Evolutionary conservation across 2,888 invertebrate genomes (phyloP).

Genomic region (Herminia tarsipennalis): DNA sequence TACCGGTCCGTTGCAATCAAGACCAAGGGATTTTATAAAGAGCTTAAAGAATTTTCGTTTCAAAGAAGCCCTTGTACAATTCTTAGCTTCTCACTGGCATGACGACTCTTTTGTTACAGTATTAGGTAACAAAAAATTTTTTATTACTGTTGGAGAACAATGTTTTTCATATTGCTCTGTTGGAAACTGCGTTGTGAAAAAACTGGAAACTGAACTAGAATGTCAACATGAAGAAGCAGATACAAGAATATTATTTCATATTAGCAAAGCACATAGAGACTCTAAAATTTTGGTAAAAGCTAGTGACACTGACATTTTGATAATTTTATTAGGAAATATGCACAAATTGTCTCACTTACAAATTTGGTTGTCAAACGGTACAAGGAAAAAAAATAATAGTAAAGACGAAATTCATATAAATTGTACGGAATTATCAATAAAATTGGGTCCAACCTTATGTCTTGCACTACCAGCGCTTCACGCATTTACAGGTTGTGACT

Average conservation of each 20-base stretch:
- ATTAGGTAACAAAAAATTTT: slow-evolving; percentile 25
- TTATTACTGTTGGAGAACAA: slow-evolving; percentile 7
- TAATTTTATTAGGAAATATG: slow-evolving; percentile 43
- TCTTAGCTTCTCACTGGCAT: slow-evolving; percentile 46
- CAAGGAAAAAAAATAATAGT: slow-evolving; percentile 5
- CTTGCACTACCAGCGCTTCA: slow-evolving; percentile 11
- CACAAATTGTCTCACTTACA: slow-evolving; percentile 37
- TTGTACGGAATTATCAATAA: slow-evolving; percentile 6
- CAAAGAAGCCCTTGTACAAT: slow-evolving; percentile 48
- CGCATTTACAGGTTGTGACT: slow-evolving; percentile 6
- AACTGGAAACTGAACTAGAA: slow-evolving; percentile 2
- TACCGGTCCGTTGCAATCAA: slow-evolving; percentile 33
- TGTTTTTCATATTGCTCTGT: slow-evolving; percentile 10
- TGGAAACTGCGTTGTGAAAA: slow-evolving; percentile 5
- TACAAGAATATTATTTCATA: slow-evolving; percentile 2
- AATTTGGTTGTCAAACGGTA: slow-evolving; percentile 31
- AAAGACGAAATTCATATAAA: slow-evolving; percentile 7
- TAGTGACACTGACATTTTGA: slow-evolving; percentile 10
- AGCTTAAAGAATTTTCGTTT: slow-evolving; percentile 48
- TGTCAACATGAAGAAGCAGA: slow-evolving; percentile 6
- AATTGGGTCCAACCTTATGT: slow-evolving; percentile 12
- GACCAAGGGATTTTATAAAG: slow-evolving; percentile 46
- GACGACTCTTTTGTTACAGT: slow-evolving; percentile 38
- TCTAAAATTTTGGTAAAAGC: slow-evolving; percentile 1
- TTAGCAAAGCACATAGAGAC: not conserved